A percentile compares a stretch with the other conserved stretches of the same genome.
phyloP scores from a whole-genome alignment of 2,888 invertebrate species.

The Acanthosepion lycidas region DNA sequence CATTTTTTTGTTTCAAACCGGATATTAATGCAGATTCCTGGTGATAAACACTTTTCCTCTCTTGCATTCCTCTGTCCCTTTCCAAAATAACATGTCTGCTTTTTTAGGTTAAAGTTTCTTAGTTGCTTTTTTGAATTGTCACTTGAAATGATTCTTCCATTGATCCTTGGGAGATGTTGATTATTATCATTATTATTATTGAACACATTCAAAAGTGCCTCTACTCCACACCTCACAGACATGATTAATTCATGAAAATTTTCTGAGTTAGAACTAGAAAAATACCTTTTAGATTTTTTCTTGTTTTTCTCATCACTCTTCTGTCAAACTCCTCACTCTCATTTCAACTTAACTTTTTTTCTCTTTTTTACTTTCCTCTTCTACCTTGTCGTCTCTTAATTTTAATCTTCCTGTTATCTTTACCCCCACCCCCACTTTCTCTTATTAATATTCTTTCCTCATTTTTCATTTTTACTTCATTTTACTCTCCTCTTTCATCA shows the following conservation, averaged over 20 bases:
- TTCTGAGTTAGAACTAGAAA: neutral
- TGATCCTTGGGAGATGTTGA: neutral
- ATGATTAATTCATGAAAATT: conserved; percentile 24
- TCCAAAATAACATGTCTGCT: neutral
- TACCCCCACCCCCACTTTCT: neutral
- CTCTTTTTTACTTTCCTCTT: neutral
- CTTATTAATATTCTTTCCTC: neutral
- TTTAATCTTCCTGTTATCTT: neutral
- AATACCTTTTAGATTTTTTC: too few species aligned
- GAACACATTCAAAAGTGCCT: neutral
- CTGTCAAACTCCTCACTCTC: neutral
- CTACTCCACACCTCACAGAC: neutral
- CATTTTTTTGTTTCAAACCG: neutral
- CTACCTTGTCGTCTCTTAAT: neutral
- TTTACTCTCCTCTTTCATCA: neutral
- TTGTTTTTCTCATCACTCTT: neutral
- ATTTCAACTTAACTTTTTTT: neutral
- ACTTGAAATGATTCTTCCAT: neutral
- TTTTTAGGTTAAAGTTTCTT: neutral
- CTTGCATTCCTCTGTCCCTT: neutral
- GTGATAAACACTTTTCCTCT: neutral
- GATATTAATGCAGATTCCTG: neutral
- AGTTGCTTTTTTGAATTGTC: neutral
- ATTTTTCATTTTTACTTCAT: neutral
- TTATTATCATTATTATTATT: neutral